Percentiles rank a stretch among this genome's conserved stretches.
phyloP scores from a whole-genome alignment of 2,797 vertebrate genomes.

The Xerus rutilus region DNA sequence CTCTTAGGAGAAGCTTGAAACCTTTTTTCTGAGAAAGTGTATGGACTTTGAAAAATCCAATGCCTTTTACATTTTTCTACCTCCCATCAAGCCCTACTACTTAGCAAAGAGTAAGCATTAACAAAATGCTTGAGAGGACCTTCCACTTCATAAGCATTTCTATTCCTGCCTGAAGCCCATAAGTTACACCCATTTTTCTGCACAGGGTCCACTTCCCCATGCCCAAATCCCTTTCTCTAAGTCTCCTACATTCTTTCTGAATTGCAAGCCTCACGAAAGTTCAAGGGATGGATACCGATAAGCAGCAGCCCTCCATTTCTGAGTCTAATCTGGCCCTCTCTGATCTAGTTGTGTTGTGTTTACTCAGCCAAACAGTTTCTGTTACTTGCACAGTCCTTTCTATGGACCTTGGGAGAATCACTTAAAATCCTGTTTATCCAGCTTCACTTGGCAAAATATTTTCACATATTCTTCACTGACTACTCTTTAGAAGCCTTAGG shows the following conservation, averaged over 20 bases:
- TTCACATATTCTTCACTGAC: neutral
- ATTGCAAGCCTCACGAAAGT: neutral
- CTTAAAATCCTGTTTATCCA: neutral
- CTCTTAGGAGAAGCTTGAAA: neutral
- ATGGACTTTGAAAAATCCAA: slow-evolving; percentile 27
- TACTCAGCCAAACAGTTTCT: neutral
- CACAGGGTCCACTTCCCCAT: neutral
- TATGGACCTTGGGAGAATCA: neutral
- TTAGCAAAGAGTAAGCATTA: neutral
- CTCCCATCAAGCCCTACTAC: neutral
- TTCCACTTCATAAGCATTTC: neutral
- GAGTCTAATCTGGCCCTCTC: neutral
- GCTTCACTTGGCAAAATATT: slow-evolving; percentile 10
- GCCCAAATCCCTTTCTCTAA: neutral
- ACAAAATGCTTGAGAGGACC: neutral
- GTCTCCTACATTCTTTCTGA: neutral
- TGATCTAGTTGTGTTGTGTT: neutral
- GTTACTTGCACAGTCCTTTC: neutral
- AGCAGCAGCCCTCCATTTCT: neutral
- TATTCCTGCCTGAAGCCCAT: neutral
- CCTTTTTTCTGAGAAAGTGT: neutral
- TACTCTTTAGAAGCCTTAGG: neutral
- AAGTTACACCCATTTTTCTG: neutral
- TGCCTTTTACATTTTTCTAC: neutral
- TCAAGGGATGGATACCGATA: too few relatives aligned